Evolutionary conservation across 2,113 vertebrate genomes (phyloP).

Genomic region (Urocitellus parryii): DNA sequence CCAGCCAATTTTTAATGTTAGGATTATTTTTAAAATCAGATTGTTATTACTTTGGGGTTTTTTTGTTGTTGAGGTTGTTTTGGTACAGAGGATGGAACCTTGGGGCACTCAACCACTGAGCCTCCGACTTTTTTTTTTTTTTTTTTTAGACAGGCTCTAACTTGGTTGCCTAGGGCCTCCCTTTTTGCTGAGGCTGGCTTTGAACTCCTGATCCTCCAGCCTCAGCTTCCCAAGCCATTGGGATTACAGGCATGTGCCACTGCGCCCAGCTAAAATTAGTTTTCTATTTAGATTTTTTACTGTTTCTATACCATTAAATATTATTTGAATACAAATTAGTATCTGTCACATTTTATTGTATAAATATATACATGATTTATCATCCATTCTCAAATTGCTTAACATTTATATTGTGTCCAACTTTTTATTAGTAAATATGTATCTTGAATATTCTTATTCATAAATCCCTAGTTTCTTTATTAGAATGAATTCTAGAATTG

Average conservation of each 20-base stretch:
- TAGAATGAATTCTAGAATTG: slow-evolving; percentile 17
- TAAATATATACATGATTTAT: not conserved
- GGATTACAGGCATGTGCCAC: too few relatives aligned
- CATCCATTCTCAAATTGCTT: not conserved
- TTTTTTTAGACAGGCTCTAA: too few relatives aligned
- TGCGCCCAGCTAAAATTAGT: not conserved
- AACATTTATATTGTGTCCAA: too few relatives aligned
- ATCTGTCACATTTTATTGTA: not conserved
- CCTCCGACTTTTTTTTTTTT: too few relatives aligned
- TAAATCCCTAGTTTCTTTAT: not conserved
- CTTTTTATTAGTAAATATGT: not conserved
- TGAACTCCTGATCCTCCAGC: too few relatives aligned
- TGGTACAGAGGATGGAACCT: too few relatives aligned
- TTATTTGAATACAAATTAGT: not conserved
- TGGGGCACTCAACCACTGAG: too few relatives aligned
- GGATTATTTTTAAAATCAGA: not conserved
- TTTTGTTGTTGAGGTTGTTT: too few relatives aligned
- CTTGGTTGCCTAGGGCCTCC: too few relatives aligned
- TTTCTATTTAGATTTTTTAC: not conserved
- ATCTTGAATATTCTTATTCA: not conserved
- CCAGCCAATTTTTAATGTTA: not conserved
- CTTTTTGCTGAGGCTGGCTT: too few relatives aligned
- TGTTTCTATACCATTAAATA: not conserved
- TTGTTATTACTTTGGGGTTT: too few relatives aligned
- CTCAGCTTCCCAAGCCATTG: too few relatives aligned